Percentiles rank a stretch among this genome's conserved stretches.
phyloP scores from a whole-genome alignment of 2,113 vertebrate species.

The Prionailurus bengalensis region DNA sequence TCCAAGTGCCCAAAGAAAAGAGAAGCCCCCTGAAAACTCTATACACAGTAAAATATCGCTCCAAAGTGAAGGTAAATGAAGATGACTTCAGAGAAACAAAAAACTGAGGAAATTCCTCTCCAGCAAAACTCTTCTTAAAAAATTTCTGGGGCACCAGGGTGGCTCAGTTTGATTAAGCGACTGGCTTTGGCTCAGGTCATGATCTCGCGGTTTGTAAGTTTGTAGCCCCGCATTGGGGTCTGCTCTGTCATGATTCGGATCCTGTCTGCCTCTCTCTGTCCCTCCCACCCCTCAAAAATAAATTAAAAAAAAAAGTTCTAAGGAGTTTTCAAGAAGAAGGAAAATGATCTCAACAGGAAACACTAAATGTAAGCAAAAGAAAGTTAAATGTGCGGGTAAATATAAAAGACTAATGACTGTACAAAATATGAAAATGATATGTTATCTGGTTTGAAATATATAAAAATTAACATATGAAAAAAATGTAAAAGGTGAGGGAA shows the following conservation, averaged over 20 bases:
- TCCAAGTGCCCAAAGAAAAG: slow-evolving; percentile 1
- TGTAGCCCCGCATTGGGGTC: too few species aligned
- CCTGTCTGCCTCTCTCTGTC: too few species aligned
- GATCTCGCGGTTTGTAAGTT: too few species aligned
- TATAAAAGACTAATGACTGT: not conserved
- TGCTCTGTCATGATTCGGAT: too few species aligned
- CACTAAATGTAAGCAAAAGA: not conserved
- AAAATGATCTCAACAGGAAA: not conserved
- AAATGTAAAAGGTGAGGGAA: not conserved
- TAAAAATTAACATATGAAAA: not conserved
- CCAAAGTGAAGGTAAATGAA: not conserved
- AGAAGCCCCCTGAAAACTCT: not conserved
- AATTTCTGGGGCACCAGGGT: too few species aligned
- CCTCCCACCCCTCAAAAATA: too few species aligned
- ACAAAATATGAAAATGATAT: not conserved
- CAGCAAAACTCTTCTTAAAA: not conserved
- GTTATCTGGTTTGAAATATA: not conserved
- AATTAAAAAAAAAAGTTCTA: not conserved
- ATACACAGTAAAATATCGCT: not conserved
- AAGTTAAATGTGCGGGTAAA: not conserved
- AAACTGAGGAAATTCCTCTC: not conserved
- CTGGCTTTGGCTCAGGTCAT: too few species aligned
- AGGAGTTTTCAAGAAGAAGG: not conserved
- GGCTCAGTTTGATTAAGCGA: too few species aligned
- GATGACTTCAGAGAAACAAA: not conserved